Base-by-base conservation (phyloP, 64 coral and sea anemone species). In the Porites australiensis region DNA sequence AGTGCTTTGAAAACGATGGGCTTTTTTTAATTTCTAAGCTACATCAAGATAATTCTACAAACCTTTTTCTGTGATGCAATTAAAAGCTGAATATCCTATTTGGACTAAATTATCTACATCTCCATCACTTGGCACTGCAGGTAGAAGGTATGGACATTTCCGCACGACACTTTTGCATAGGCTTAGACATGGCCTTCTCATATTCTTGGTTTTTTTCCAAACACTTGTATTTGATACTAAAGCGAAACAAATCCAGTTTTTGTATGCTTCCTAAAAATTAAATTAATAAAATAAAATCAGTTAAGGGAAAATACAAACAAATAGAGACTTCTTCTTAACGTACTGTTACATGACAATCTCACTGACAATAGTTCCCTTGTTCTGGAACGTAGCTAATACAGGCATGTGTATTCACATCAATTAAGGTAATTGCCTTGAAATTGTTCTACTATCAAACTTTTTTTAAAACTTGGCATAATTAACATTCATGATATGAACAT, bases 81-180 rank as follows among this genome's bases (percentile, higher is more conserved):
- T 69, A 27, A 84, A 84, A 68, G 81, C 81, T 22, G 81, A 84
- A 52, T 84, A 67, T 50, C 81, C 81, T 51, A 84, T 20, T 84
- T 84, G 81, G 16, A 84, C 81, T 13, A 68, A 65, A 22, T 84
- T 52, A 68, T 51, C 62, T n/a, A 4, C 43, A 13, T 67, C 59
- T 22, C 9, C 55, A 50, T 50, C 62, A 68, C 19, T 66, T 21
- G 81, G 81, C 18, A 68, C 63, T n/a, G 61, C 46, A 47, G 81
- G 81, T 47, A 19, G 63, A 51, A 84, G 63, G 19, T 84, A 68
- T n/a, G 81, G 81, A 8, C 81, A 84, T 20, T 22, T 84, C 64
- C 50, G 62, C 37, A 84, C 16, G 18, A 84, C 81, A 50, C 14
- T 84, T 63, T 52, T 8, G 27, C 81, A 84, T 19, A 84, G 46